phyloP scores from a whole-genome alignment of 1,140 invertebrate genomes.

The Ceratosolen fusciceps region DNA sequence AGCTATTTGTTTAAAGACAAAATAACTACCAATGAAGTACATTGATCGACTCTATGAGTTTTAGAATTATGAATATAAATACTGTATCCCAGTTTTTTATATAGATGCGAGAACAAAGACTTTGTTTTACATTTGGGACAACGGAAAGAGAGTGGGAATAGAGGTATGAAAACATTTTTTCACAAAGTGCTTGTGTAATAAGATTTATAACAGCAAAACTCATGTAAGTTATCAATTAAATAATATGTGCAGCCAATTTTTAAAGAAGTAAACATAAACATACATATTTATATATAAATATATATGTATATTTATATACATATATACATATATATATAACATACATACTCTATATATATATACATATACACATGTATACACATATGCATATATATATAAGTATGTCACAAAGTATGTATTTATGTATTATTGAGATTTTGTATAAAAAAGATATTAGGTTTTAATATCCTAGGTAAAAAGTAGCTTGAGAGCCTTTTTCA shows the following conservation, averaged over 20 bases:
- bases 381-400: neutral
- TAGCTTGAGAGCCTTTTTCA: slow-evolving; percentile 26
- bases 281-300: neutral
- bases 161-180: slow-evolving; percentile 35
- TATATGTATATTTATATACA: neutral
- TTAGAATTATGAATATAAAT: neutral
- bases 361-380: neutral
- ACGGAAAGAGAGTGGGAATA: slow-evolving; percentile 45
- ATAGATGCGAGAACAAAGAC: slow-evolving; percentile 33
- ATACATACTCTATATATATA: neutral
- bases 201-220: slow-evolving; percentile 18
- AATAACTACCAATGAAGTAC: neutral
- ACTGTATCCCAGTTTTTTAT: slow-evolving; percentile 8
- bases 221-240: neutral
- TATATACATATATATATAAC: neutral
- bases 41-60: neutral
- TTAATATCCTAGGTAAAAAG: neutral
- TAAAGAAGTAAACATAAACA: neutral
- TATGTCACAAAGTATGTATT: too few relatives aligned
- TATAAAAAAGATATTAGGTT: slow-evolving; percentile 5
- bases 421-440: slow-evolving; percentile 2
- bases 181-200: slow-evolving; percentile 39
- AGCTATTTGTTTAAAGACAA: slow-evolving; percentile 25
- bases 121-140: neutral
- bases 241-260: neutral